Percentiles rank a stretch among this genome's conserved stretches.
phyloP scores from a whole-genome alignment of 2,113 vertebrate genomes.

The Girardinichthys multiradiatus region DNA sequence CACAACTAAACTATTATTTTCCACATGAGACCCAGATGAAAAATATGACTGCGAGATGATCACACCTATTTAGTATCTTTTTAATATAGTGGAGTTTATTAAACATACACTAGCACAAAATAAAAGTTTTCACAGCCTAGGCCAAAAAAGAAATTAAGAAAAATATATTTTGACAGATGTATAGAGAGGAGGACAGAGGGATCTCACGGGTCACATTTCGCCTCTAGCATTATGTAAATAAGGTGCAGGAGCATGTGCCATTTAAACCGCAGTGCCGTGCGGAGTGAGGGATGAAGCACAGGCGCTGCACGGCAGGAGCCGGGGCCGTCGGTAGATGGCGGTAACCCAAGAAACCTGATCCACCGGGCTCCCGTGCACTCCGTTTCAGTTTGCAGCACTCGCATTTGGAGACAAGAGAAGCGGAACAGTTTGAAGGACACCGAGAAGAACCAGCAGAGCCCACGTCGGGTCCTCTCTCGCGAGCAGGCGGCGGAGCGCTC shows the following conservation, averaged over 20 bases:
- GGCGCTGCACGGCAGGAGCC: conserved; percentile 59
- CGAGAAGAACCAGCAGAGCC: conserved; percentile 72
- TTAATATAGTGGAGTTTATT: not conserved
- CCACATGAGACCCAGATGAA: not conserved
- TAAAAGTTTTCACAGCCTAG: not conserved
- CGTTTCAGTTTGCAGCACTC: conserved; percentile 83
- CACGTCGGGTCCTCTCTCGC: conserved; percentile 72
- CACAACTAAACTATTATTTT: not conserved
- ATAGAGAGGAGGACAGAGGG: conserved; percentile 20
- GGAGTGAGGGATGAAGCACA: conserved; percentile 50
- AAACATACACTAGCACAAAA: no score
- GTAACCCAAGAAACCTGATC: conserved; percentile 83
- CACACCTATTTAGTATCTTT: not conserved
- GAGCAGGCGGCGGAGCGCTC: conserved; percentile 67
- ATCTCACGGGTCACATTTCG: conserved; percentile 59
- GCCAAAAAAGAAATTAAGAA: not conserved
- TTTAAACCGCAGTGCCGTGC: conserved; percentile 76
- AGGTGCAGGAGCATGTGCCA: conserved; percentile 72
- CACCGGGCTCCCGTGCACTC: conserved; percentile 72
- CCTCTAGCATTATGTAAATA: conserved; percentile 77
- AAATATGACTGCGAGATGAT: not conserved
- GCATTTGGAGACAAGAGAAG: conserved; percentile 71
- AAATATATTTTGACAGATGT: conserved; percentile 18
- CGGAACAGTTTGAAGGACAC: conserved; percentile 81
- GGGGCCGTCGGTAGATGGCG: conserved; percentile 83